A percentile compares a stretch with the other conserved stretches of the same genome.
Evolutionary conservation across 2,113 vertebrate genomes (phyloP).

Genomic region (Odocoileus virginianus): DNA sequence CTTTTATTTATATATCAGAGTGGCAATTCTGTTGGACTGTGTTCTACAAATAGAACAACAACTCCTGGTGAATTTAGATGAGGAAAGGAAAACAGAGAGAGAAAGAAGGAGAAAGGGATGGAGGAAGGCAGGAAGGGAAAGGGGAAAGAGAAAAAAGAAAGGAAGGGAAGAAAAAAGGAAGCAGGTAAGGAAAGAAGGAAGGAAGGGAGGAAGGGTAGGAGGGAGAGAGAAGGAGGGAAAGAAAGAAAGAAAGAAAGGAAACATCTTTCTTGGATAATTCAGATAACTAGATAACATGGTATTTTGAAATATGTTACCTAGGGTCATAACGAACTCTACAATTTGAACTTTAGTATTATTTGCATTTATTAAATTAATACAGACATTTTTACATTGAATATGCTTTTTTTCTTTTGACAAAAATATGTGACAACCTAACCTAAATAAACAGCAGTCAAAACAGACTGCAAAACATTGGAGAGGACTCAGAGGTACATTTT

Average conservation of each 20-base stretch:
- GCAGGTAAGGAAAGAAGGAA: too few relatives aligned
- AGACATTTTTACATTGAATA: background rate
- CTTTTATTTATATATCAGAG: background rate
- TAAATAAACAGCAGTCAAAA: conserved; percentile 32
- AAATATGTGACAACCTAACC: background rate
- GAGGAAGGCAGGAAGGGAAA: background rate
- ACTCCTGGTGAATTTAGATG: background rate
- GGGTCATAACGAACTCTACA: background rate
- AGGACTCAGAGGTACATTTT: conserved; percentile 3
- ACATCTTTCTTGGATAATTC: background rate
- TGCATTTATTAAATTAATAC: conserved; percentile 5
- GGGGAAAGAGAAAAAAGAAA: rapidly evolving
- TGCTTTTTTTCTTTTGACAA: background rate
- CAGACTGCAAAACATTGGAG: background rate
- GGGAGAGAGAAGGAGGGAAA: too few relatives aligned
- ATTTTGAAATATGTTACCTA: background rate
- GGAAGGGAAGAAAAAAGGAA: too few relatives aligned
- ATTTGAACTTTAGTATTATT: background rate
- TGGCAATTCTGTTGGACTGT: background rate
- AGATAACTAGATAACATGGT: background rate
- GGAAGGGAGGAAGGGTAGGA: too few relatives aligned
- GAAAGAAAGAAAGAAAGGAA: background rate
- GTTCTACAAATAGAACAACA: background rate
- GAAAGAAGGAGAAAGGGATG: background rate
- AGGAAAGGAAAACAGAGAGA: background rate